Percentiles rank a stretch among this genome's conserved stretches.
These are phyloP conservation scores for Pentalonia nigronervosa DNA, from an alignment of 1,140 invertebrate genomes.

Conservation along the genomic window DNA sequence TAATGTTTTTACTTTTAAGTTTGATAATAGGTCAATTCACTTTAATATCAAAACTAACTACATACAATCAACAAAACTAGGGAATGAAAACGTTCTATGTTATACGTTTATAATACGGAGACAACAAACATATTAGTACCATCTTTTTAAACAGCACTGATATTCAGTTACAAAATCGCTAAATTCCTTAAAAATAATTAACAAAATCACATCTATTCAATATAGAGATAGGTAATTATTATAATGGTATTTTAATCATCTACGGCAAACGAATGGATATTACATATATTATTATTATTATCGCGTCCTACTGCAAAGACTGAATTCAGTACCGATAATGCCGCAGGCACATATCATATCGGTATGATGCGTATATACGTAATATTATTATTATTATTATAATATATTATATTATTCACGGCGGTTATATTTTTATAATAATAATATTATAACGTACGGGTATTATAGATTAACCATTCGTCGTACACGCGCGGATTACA, in stretches of 20 bases:
- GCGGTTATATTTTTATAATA: background rate
- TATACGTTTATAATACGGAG: too few species aligned
- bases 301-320: background rate
- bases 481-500: background rate
- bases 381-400: too few species aligned
- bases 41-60: too few species aligned
- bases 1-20: too few species aligned
- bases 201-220: background rate
- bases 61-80: too few species aligned
- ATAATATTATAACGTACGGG: conserved; percentile 2
- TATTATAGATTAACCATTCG: background rate
- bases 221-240: too few species aligned
- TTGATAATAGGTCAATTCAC: too few species aligned
- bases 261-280: background rate
- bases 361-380: too few species aligned
- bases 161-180: background rate
- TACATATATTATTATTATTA: background rate
- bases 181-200: background rate
- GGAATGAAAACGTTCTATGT: too few species aligned
- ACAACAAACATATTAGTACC: too few species aligned
- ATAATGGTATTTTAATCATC: background rate
- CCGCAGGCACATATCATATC: background rate
- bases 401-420: background rate
- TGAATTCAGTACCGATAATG: background rate
- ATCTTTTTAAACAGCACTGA: background rate